Conservation (phyloP, 2,888 invertebrate species). For the Drosophila sordidula region DNA sequence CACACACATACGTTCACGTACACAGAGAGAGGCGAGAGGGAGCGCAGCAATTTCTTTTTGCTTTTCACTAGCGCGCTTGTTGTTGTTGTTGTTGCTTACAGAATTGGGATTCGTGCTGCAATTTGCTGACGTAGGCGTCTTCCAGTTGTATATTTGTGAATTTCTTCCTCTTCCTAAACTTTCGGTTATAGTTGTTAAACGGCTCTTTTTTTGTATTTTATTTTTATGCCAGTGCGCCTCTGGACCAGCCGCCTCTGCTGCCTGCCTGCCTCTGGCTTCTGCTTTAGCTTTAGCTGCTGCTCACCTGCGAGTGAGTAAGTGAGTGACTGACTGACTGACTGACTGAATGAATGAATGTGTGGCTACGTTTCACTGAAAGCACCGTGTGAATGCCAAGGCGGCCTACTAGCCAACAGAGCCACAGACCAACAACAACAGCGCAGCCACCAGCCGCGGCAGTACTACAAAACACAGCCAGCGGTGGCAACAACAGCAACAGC, state of each 20-base stretch:
- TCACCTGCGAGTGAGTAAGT: conserved; percentile 60
- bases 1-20: conserved; percentile 9
- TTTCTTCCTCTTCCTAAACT: conserved; percentile 4
- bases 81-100: conserved; percentile 62
- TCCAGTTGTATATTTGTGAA: conserved; percentile 18
- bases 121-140: conserved; percentile 63
- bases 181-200: not conserved
- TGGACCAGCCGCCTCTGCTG: conserved; percentile 64
- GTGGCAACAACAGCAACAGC: conserved; percentile 40
- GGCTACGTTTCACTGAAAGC: conserved; percentile 60
- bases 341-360: conserved; percentile 36
- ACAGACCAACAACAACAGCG: conserved; percentile 40
- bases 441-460: conserved; percentile 44
- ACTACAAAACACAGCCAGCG: conserved; percentile 38
- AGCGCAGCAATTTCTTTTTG: conserved; percentile 56
- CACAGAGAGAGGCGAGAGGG: conserved; percentile 21
- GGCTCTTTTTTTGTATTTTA: conserved; percentile 1
- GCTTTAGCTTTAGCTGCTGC: conserved; percentile 35
- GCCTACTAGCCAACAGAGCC: conserved; percentile 52
- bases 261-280: conserved; percentile 63
- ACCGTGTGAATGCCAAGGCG: conserved; percentile 62
- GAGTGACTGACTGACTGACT: conserved; percentile 37
- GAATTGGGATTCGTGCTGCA: conserved; percentile 60
- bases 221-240: conserved; percentile 34
- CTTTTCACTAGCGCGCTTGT: conserved; percentile 46